These are phyloP conservation scores for Drosophila parvula DNA, from an alignment of 1,140 invertebrate species.

Conservation along the genomic window DNA sequence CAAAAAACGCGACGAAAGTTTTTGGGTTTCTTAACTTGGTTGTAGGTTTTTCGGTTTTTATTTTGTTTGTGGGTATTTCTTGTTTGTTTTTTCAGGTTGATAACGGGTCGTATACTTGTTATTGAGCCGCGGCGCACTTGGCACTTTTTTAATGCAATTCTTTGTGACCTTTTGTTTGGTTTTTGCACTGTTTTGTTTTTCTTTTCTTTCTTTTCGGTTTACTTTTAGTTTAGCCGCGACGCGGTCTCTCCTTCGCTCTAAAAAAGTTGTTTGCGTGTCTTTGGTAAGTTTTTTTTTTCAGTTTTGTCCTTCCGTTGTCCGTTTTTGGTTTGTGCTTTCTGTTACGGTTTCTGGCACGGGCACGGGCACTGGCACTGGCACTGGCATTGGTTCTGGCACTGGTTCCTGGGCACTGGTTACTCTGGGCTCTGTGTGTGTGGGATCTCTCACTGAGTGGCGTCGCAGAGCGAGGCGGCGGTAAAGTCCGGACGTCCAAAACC, in stretches of 20 bases:
- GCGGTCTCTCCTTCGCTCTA: conserved; percentile 1
- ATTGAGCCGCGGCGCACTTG: conserved; percentile 2
- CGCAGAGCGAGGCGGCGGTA: conserved; percentile 67
- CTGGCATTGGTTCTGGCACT: conserved; percentile 5
- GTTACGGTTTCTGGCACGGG: conserved; percentile 8
- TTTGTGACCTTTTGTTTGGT: conserved; percentile 4
- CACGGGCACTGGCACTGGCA: conserved; percentile 1
- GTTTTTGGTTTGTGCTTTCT: not conserved
- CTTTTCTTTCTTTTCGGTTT: not conserved
- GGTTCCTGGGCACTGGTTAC: not conserved
- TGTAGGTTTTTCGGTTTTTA: not conserved
- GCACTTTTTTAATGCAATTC: conserved; percentile 7
- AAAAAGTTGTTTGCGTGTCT: conserved; percentile 2
- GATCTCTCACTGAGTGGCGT: conserved; percentile 45
- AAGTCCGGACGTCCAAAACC: conserved; percentile 81
- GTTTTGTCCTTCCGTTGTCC: not conserved
- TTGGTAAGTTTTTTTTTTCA: conserved; percentile 4
- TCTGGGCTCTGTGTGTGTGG: conserved; percentile 19
- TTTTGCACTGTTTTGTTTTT: conserved; percentile 5
- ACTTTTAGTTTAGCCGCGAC: conserved; percentile 5
- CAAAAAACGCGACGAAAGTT: conserved; percentile 6
- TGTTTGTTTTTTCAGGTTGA: not conserved
- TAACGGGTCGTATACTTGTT: conserved; percentile 21
- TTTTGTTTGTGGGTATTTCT: no score
- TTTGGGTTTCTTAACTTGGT: not conserved